Base-by-base conservation (phyloP, 2,888 invertebrate species). In the Melikaiella ostensackeni region DNA sequence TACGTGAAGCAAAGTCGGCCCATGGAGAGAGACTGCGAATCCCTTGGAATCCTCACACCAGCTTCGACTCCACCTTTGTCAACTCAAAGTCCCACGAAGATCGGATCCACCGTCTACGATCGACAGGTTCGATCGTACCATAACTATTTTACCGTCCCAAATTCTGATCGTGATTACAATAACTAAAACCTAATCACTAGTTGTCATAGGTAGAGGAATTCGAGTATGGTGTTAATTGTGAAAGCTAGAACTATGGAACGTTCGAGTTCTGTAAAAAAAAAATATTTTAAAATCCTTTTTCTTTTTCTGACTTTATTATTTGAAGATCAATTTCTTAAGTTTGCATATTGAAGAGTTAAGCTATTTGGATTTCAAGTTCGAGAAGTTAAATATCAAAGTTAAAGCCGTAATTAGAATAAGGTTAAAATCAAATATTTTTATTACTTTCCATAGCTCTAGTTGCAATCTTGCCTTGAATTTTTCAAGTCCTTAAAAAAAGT, bases 1-100 rank as follows among this genome's bases (percentile, higher is more conserved):
- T 89, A 89, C 77, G 89, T 89, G 33, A 89, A 89, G 79, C 86
- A 86, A 62, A 88, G 88, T 11, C 85, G 84, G 21, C 35, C 62
- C 11, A 78, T 81, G 74, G 86, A 87, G n/a, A 78, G 80, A 19
- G 86, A 87, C 62, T 84, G 80, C 77, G 87, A 88, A 38, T 83
- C 84, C 74, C 82, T 90, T 8, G 90, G 90, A 24, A 84, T 90
- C 19, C 80, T 91, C 2, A 90, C 90, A 6, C 90, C 91, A n/a
- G 90, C 89, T 0, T 85, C 89, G 13, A 88, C 89, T 6, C 89
- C 89, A 21, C 85, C 86, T 8, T 75, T 85, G 63, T 75, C 84
- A 62, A 73, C 79, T 33, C 83, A 84, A 50, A 83, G 79, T 74
- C 76, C 83, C 7, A 66, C 76, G 11, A 86, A 84, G 77, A 79